Conservation (phyloP, 2,888 invertebrate genomes). For the Apamea monoglypha region DNA sequence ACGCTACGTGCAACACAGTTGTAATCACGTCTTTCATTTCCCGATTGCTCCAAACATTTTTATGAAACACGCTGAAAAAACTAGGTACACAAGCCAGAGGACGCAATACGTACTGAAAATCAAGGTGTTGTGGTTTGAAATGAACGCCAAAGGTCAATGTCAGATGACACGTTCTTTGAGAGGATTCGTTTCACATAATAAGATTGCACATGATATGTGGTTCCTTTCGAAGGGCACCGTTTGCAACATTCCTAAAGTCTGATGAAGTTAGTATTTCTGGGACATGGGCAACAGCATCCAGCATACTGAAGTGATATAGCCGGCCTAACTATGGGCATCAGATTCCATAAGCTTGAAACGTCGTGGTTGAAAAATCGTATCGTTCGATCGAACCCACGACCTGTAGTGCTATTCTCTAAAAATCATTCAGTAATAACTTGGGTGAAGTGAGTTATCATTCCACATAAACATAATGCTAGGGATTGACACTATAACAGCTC, state of each 20-base stretch:
- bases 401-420: no score
- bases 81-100: constrained; percentile 20
- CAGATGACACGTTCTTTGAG: constrained; percentile 39
- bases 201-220: background rate
- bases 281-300: background rate
- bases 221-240: background rate
- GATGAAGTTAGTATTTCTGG: background rate
- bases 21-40: constrained; percentile 68
- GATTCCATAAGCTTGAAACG: background rate
- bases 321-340: background rate
- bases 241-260: background rate
- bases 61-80: constrained; percentile 62
- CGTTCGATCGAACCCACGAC: background rate
- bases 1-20: constrained; percentile 69
- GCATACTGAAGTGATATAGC: background rate
- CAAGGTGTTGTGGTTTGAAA: constrained; percentile 64
- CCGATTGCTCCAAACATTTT: constrained; percentile 58
- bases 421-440: no score
- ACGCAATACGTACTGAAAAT: constrained; percentile 49
- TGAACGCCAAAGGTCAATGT: constrained; percentile 65
- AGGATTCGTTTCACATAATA: constrained; percentile 14
- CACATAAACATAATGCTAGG: no score
- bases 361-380: background rate
- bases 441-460: no score
- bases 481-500: no score